Evolutionary conservation across 2,797 vertebrate genomes (phyloP).

Genomic region (Gouania willdenowi): DNA sequence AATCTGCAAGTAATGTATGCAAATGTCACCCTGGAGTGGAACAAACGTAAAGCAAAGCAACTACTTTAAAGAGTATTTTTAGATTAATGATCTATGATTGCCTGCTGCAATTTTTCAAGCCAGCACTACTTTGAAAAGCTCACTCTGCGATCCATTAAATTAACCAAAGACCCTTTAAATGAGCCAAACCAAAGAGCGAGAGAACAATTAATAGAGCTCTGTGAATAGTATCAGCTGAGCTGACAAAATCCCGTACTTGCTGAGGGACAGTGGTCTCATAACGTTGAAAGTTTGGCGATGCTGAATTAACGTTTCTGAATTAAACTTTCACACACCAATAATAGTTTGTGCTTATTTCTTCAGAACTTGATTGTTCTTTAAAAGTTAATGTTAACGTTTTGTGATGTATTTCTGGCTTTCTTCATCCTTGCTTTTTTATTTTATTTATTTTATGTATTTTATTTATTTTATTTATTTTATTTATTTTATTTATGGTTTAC

Average conservation of each 20-base stretch:
- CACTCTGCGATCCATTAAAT: constrained; percentile 71
- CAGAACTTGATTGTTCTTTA: no score
- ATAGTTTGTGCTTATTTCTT: background rate
- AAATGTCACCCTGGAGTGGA: constrained; percentile 6
- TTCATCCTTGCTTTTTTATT: no score
- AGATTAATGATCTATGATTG: constrained; percentile 57
- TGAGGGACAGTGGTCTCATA: constrained; percentile 37
- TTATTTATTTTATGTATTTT: no score
- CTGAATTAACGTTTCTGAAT: constrained; percentile 3
- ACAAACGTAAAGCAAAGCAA: constrained; percentile 23
- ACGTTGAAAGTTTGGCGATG: constrained; percentile 38
- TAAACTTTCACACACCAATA: constrained; percentile 19
- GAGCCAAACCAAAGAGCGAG: constrained; percentile 62
- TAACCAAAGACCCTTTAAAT: constrained; percentile 70
- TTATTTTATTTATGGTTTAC: no score
- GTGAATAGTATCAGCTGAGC: constrained; percentile 59
- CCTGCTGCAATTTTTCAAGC: constrained; percentile 33
- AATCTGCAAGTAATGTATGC: constrained; percentile 1
- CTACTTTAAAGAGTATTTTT: constrained; percentile 46
- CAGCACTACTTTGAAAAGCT: constrained; percentile 63
- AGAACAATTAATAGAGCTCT: constrained; percentile 67
- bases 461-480: no score
- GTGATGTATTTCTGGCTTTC: no score
- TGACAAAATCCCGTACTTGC: constrained; percentile 36
- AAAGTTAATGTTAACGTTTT: no score